phyloP scores from a whole-genome alignment of 2,888 invertebrate species.

The Hyppa rectilinea region DNA sequence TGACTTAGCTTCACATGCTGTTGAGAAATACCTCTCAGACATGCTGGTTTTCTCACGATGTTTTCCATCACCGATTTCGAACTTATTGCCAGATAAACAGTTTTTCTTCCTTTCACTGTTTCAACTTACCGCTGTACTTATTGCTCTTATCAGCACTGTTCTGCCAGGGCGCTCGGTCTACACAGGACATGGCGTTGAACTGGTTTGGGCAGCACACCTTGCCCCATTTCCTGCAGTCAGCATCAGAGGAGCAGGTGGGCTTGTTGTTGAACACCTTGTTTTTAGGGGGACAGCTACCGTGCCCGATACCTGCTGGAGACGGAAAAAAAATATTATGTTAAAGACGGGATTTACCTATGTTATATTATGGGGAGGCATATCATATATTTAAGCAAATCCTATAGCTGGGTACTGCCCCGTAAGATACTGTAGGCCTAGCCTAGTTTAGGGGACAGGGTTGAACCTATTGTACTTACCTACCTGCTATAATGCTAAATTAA shows the following conservation, averaged over 20 bases:
- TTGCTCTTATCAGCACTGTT: neutral
- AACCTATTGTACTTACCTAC: too few species aligned
- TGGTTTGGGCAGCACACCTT: slow-evolving; percentile 91
- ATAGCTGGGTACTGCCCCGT: too few species aligned
- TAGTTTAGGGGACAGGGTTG: too few species aligned
- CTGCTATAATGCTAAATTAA: too few species aligned
- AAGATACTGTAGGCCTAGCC: too few species aligned
- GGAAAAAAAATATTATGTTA: neutral
- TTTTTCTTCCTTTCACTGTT: too few species aligned
- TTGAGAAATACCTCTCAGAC: too few species aligned
- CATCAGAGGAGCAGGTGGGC: slow-evolving; percentile 72
- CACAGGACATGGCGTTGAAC: slow-evolving; percentile 92
- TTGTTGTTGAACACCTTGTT: slow-evolving; percentile 51
- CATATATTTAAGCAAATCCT: too few species aligned
- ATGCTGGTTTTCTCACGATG: too few species aligned
- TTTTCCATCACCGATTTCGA: too few species aligned
- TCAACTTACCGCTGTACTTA: slow-evolving; percentile 22
- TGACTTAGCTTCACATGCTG: too few species aligned
- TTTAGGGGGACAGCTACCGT: slow-evolving; percentile 58
- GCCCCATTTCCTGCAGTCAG: slow-evolving; percentile 91
- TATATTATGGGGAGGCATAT: neutral
- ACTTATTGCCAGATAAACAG: too few species aligned
- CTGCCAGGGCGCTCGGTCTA: slow-evolving; percentile 76
- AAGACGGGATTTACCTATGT: neutral
- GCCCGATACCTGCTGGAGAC: slow-evolving; percentile 6